Conservation (phyloP, 2,113 vertebrate species). For the Saccopteryx leptura region DNA sequence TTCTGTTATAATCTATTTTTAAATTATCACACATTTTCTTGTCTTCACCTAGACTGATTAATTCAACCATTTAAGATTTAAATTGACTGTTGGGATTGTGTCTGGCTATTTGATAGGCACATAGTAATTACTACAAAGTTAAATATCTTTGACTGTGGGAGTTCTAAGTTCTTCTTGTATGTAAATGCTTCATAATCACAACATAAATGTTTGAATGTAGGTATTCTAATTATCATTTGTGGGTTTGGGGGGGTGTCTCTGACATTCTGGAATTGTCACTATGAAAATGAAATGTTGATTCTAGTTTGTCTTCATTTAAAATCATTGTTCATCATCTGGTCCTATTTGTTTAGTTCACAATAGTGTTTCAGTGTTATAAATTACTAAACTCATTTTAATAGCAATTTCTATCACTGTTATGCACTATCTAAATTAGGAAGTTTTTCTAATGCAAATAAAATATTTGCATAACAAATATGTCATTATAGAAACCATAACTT, state of each 20-base stretch:
- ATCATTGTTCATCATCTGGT: constrained; percentile 24
- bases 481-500: background rate
- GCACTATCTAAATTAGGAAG: background rate
- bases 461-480: background rate
- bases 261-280: background rate
- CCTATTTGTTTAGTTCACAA: background rate
- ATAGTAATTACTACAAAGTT: constrained; percentile 43
- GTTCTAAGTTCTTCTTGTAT: background rate
- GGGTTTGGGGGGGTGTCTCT: background rate
- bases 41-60: background rate
- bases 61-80: constrained; percentile 21
- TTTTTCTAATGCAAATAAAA: constrained; percentile 36
- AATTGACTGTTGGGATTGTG: background rate
- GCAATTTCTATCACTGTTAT: background rate
- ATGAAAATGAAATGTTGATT: background rate
- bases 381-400: background rate
- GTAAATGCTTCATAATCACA: constrained; percentile 34
- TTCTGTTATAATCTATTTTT: background rate
- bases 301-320: background rate
- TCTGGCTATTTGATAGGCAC: constrained; percentile 14
- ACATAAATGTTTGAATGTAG: background rate
- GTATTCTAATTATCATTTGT: constrained; percentile 14
- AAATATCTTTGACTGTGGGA: background rate
- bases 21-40: background rate
- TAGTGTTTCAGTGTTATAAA: background rate